phyloP scores from a whole-genome alignment of 2,888 invertebrate genomes.

The Sarcophaga rosellei region DNA sequence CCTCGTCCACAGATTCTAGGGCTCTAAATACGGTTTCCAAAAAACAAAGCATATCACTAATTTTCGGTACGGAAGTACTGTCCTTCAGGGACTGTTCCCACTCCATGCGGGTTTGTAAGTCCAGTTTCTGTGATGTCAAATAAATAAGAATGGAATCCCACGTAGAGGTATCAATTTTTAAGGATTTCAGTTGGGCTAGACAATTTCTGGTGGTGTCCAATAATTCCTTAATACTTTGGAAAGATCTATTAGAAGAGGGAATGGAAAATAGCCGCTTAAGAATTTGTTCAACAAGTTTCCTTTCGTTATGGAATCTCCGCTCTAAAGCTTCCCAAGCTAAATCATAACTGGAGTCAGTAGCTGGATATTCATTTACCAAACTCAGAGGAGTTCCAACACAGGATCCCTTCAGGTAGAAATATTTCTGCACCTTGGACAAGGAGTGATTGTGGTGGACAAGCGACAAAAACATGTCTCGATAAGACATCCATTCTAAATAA shows the following conservation, averaged over 20 bases:
- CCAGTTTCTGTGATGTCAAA: slow-evolving; percentile 47
- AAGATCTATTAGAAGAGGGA: slow-evolving; percentile 28
- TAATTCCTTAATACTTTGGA: slow-evolving; percentile 18
- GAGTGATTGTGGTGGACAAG: slow-evolving; percentile 48
- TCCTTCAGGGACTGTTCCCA: slow-evolving; percentile 53
- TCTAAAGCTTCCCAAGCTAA: slow-evolving; percentile 45
- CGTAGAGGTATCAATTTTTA: slow-evolving; percentile 37
- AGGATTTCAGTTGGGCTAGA: slow-evolving; percentile 40
- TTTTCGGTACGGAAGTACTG: too few species aligned
- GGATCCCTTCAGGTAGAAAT: slow-evolving; percentile 58
- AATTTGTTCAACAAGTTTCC: slow-evolving; percentile 26
- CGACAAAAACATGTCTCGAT: slow-evolving; percentile 53
- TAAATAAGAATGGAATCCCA: slow-evolving; percentile 52
- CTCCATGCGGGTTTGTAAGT: slow-evolving; percentile 45
- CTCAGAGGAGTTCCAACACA: slow-evolving; percentile 48
- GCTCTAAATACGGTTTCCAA: slow-evolving; percentile 42
- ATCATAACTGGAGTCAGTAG: slow-evolving; percentile 47
- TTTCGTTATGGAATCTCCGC: slow-evolving; percentile 49
- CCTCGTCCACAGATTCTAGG: slow-evolving; percentile 38
- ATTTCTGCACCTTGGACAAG: slow-evolving; percentile 51
- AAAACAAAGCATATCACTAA: slow-evolving; percentile 29
- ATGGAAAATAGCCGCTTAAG: slow-evolving; percentile 31
- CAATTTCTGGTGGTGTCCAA: slow-evolving; percentile 42
- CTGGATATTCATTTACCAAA: slow-evolving; percentile 50
- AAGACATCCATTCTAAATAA: slow-evolving; percentile 57